Base-by-base conservation (phyloP, 2,797 vertebrate genomes). In the Liasis olivaceus region DNA sequence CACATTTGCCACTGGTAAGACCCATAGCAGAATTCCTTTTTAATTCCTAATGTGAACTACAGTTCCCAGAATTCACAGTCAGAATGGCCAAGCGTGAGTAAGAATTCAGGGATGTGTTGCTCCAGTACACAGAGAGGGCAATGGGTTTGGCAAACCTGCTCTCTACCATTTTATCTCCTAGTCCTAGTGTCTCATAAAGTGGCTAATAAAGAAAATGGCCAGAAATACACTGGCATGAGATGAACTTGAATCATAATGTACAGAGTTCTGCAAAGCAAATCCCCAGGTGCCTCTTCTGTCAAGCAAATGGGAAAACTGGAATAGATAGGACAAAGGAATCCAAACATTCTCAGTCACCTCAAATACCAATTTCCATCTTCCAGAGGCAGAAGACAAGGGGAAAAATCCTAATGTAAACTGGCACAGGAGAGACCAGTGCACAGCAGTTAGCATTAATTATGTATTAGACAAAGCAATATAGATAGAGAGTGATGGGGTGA, bases 381-480 rank as follows among this genome's bases (percentile, higher is more conserved):
- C 89, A 93, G 92, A 96, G 91, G 96, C 93, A 95, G 93, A 96
- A 96, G 91, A 93, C 77, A 64, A 54, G 81, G 94, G 94, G 96
- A 22, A 96, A 95, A 93, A 95, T 93, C 93, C 92, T 88, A 63
- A 96, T 94, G 94, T 92, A 95, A 96, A 96, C 95, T 96, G 96
- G 95, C 97, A 96, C 42, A 0, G 72, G 72, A 81, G 93, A 94
- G 95, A 95, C 95, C 95, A 96, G 94, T 81, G 64, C 95, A 96
- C 94, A 95, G 96, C 95, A 97, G 97, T 97, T 97, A 97, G 95
- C 94, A 95, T 98, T 97, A 98, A 98, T 98, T 98, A 98, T 98
- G 97, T 95, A 98, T 97, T 94, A 96, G 90, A 93, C 94, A 90
- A 91, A 96, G 96, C 95, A 95, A 97, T 96, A 97, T 93, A 97